phyloP scores from a whole-genome alignment of 2,113 vertebrate genomes.

The Alaudala cheleensis region DNA sequence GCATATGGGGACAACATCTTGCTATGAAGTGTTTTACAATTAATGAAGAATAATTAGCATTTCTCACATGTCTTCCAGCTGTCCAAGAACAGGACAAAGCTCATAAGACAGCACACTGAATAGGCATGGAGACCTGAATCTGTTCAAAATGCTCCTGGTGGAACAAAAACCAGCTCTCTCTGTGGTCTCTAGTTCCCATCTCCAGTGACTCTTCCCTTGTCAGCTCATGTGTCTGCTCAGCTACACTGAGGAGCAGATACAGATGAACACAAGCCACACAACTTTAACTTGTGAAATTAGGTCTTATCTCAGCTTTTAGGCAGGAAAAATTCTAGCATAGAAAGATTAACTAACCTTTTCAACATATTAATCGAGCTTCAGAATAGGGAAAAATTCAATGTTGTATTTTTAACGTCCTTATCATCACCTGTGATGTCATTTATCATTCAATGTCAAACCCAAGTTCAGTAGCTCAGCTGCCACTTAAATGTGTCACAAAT shows the following conservation, averaged over 20 bases:
- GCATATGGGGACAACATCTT: background rate
- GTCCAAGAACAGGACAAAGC: background rate
- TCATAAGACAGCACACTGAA: background rate
- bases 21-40: background rate
- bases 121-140: background rate
- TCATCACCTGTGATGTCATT: background rate
- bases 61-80: background rate
- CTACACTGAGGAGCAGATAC: background rate
- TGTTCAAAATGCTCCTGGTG: background rate
- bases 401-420: background rate
- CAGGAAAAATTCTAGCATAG: background rate
- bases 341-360: background rate
- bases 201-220: background rate
- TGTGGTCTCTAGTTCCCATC: background rate
- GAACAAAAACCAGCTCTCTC: background rate
- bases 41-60: background rate
- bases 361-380: background rate
- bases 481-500: background rate
- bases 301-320: background rate
- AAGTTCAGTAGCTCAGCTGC: background rate
- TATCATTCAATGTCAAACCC: background rate
- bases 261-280: background rate
- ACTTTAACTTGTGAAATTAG: background rate
- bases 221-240: background rate
- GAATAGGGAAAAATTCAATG: background rate